Conservation (phyloP, 2,888 invertebrate genomes). For the Cepaea hortensis region DNA sequence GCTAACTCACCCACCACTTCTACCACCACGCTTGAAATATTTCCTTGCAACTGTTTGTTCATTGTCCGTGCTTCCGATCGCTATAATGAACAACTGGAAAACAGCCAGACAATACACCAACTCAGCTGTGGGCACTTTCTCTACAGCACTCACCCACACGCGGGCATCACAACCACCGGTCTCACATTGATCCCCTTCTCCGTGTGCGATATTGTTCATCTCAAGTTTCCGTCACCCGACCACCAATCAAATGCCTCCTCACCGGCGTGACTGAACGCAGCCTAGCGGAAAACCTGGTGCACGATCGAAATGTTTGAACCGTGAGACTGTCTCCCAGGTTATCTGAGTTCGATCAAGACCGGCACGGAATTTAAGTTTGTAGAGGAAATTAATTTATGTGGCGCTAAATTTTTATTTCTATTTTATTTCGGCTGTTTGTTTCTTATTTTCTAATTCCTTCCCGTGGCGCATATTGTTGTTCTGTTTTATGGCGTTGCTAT, state of each 20-base stretch:
- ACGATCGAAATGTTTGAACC: background rate
- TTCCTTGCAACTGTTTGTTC: no score
- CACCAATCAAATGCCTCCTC: background rate
- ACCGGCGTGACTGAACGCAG: background rate
- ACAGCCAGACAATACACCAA: no score
- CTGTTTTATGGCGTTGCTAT: background rate
- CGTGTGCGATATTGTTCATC: background rate
- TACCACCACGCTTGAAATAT: no score
- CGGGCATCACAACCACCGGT: no score
- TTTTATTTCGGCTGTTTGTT: background rate
- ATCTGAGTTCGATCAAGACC: background rate
- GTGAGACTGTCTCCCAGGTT: background rate
- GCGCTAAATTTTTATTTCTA: background rate
- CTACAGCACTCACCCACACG: no score
- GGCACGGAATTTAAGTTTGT: background rate
- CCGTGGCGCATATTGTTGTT: background rate
- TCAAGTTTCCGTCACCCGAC: background rate
- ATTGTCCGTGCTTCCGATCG: no score
- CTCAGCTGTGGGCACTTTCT: no score
- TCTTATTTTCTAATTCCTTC: background rate
- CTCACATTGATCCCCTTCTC: background rate
- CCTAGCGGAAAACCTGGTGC: background rate
- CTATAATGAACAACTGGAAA: no score
- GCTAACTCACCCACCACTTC: no score
- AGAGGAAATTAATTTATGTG: slow-evolving; percentile 8